These are phyloP conservation scores for Montipora efflorescens DNA, from an alignment of 64 coral and sea anemone genomes.

Conservation along the genomic window DNA sequence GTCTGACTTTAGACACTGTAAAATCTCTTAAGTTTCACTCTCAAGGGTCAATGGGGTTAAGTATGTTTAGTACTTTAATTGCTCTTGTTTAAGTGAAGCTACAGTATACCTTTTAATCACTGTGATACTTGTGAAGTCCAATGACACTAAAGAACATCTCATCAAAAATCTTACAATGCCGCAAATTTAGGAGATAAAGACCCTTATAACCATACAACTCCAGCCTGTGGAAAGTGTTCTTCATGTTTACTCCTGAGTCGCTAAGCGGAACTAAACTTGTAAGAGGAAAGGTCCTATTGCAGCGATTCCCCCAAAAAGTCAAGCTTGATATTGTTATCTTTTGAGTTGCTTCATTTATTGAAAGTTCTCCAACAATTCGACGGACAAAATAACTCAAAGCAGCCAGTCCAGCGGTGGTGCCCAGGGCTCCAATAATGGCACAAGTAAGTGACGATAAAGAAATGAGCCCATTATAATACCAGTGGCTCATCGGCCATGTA, in stretches of 20 bases:
- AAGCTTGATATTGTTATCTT: conserved; percentile 83
- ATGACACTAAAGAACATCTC: conserved; percentile 23
- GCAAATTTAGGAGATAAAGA: conserved; percentile 74
- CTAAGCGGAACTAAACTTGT: conserved; percentile 56
- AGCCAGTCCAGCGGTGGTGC: conserved; percentile 74
- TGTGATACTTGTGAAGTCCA: neutral
- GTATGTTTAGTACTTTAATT: neutral
- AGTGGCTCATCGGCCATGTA: conserved; percentile 75
- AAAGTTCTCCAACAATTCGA: conserved; percentile 83
- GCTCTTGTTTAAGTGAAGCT: neutral
- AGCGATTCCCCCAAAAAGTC: conserved; percentile 90
- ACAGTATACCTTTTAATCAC: neutral
- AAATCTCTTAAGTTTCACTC: too few species aligned
- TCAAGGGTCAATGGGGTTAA: too few species aligned
- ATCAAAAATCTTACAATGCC: conserved; percentile 73
- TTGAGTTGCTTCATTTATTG: conserved; percentile 41
- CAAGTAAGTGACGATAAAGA: conserved; percentile 26
- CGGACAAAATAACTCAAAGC: conserved; percentile 89
- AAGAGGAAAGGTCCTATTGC: conserved; percentile 50
- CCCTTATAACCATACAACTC: conserved; percentile 47
- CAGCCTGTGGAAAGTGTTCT: conserved; percentile 78
- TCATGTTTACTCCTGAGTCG: conserved; percentile 74
- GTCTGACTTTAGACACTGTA: too few species aligned
- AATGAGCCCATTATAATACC: conserved; percentile 73
- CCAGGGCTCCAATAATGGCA: conserved; percentile 70